These are phyloP conservation scores for Papilio demoleus DNA, from an alignment of 2,888 invertebrate genomes.

Conservation along the genomic window DNA sequence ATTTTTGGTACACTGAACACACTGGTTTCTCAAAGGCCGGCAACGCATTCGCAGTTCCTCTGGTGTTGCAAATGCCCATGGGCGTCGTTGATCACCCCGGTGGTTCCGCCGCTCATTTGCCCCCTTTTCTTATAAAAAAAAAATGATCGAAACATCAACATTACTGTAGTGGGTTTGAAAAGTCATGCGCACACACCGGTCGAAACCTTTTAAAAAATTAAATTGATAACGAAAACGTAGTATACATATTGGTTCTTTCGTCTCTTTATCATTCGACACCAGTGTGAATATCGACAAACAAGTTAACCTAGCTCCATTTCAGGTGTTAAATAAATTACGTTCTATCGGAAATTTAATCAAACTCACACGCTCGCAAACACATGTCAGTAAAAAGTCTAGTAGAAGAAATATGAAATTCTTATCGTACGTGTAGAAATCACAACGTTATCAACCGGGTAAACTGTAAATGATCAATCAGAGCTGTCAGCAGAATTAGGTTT, in stretches of 20 bases:
- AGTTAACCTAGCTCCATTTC: background rate
- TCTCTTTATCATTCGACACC: background rate
- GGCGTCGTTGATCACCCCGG: too few relatives aligned
- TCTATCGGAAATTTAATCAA: background rate
- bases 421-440: slow-evolving; percentile 31
- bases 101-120: too few relatives aligned
- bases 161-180: too few relatives aligned
- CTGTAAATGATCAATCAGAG: slow-evolving; percentile 33
- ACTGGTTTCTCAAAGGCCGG: too few relatives aligned
- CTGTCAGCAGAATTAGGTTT: slow-evolving; percentile 23
- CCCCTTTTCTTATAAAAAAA: too few relatives aligned
- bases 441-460: slow-evolving; percentile 27
- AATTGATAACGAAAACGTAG: background rate
- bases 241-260: background rate
- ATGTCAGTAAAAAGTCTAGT: slow-evolving; percentile 21
- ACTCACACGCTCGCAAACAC: slow-evolving; percentile 17
- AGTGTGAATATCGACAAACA: background rate
- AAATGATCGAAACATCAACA: too few relatives aligned
- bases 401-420: slow-evolving; percentile 9
- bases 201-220: too few relatives aligned
- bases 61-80: too few relatives aligned
- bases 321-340: slow-evolving; percentile 11
- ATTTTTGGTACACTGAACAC: too few relatives aligned
- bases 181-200: too few relatives aligned
- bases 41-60: too few relatives aligned